A percentile compares a stretch with the other conserved stretches of the same genome.
phyloP scores from a whole-genome alignment of 23 tunicate genomes.

The Trididemnum nubilum region DNA sequence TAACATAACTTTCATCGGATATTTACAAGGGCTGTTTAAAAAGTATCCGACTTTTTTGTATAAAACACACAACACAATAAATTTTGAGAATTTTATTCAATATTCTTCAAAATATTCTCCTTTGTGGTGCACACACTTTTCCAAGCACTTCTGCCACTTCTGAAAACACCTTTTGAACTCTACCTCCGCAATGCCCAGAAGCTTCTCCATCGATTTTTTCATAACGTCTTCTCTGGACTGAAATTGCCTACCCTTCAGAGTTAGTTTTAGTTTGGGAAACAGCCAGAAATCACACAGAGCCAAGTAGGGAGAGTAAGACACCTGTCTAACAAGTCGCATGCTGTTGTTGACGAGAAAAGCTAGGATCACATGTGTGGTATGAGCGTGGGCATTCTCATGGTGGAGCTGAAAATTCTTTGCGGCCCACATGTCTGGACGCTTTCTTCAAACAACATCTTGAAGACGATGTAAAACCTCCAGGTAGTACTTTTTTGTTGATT shows the following conservation, averaged over 20 bases:
- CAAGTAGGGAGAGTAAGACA: slow-evolving; percentile 12
- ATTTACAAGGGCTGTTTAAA: slow-evolving; percentile 21
- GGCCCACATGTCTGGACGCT: slow-evolving; percentile 34
- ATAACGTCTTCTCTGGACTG: too few relatives aligned
- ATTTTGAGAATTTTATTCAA: slow-evolving; percentile 26
- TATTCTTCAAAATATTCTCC: slow-evolving; percentile 18
- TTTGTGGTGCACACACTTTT: slow-evolving; percentile 25
- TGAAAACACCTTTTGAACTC: slow-evolving; percentile 26
- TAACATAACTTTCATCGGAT: too few relatives aligned
- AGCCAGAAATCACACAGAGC: slow-evolving; percentile 31
- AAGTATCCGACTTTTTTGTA: slow-evolving; percentile 19
- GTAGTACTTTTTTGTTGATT: slow-evolving; percentile 21
- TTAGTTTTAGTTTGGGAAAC: slow-evolving; percentile 27
- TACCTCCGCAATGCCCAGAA: not conserved
- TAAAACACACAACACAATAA: slow-evolving; percentile 27
- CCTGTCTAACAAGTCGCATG: slow-evolving; percentile 29
- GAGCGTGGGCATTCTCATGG: slow-evolving; percentile 34
- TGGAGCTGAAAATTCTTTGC: slow-evolving; percentile 31
- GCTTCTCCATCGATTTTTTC: slow-evolving; percentile 3
- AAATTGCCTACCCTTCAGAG: too few relatives aligned
- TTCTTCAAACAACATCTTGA: slow-evolving; percentile 20
- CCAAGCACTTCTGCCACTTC: slow-evolving; percentile 30
- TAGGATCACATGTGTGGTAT: slow-evolving; percentile 24
- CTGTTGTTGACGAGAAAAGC: slow-evolving; percentile 24
- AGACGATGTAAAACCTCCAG: slow-evolving; percentile 29